These are phyloP conservation scores for Guaruba guarouba DNA, from an alignment of 2,113 vertebrate species.

Conservation along the genomic window DNA sequence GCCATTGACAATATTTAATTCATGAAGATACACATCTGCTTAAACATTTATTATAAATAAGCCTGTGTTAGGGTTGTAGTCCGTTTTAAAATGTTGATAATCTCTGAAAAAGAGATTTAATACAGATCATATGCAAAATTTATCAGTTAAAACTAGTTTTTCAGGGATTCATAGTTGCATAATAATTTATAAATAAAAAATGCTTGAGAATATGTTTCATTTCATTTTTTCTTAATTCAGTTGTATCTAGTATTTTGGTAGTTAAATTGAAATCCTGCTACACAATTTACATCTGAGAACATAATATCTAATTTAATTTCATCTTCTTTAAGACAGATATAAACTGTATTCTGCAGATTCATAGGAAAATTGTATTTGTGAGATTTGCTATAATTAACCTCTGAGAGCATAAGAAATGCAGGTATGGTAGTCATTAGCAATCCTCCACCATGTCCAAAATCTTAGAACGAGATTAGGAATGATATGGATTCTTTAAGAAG, in stretches of 20 bases:
- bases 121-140: constrained; percentile 37
- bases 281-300: constrained; percentile 1
- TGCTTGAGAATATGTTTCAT: constrained; percentile 12
- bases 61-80: neutral
- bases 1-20: constrained; percentile 17
- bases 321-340: neutral
- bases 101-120: constrained; percentile 11
- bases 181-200: constrained; percentile 58
- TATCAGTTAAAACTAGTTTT: constrained; percentile 51
- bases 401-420: neutral
- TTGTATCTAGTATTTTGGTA: constrained; percentile 40
- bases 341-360: neutral
- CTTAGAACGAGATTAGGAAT: neutral
- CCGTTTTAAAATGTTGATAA: constrained; percentile 27
- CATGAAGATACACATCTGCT: neutral
- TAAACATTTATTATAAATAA: constrained; percentile 46
- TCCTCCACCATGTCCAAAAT: neutral
- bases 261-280: constrained; percentile 8
- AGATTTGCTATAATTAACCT: neutral
- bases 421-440: neutral
- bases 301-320: neutral
- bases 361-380: neutral
- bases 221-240: neutral
- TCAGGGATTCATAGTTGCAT: constrained; percentile 27
- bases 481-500: neutral